Conservation (phyloP, 2,888 invertebrate species). For the Priocnemis perturbator region DNA sequence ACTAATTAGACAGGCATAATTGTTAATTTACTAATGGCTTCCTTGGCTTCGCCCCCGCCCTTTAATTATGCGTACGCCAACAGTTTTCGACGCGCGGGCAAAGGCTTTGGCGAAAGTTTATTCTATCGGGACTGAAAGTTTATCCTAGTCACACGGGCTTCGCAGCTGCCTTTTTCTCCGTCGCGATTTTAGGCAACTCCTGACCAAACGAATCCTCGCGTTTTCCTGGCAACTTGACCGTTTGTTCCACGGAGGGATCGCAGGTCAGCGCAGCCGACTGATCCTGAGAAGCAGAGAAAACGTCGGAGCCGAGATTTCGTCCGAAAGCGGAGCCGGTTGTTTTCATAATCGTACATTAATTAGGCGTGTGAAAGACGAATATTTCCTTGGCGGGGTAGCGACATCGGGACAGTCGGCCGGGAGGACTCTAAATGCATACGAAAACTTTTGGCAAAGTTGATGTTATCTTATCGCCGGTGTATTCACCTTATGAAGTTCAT, state of each 20-base stretch:
- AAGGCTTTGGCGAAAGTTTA: too few species aligned
- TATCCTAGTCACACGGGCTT: too few species aligned
- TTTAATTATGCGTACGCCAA: slow-evolving; percentile 36
- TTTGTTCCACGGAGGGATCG: too few species aligned
- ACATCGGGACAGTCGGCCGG: background rate
- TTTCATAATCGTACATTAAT: background rate
- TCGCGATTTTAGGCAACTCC: too few species aligned
- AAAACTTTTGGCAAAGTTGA: slow-evolving; percentile 44
- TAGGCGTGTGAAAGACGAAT: background rate
- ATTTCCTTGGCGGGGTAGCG: background rate
- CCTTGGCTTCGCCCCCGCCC: slow-evolving; percentile 19
- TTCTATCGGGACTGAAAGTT: too few species aligned
- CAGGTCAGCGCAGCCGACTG: too few species aligned
- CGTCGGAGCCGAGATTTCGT: too few species aligned
- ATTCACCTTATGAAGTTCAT: slow-evolving; percentile 50
- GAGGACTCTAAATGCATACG: slow-evolving; percentile 39
- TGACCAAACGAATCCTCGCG: too few species aligned
- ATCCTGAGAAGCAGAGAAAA: too few species aligned
- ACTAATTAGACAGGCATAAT: slow-evolving; percentile 47
- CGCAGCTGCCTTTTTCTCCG: too few species aligned
- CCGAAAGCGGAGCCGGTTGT: too few species aligned
- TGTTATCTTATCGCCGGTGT: slow-evolving; percentile 44
- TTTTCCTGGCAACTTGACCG: too few species aligned
- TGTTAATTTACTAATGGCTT: slow-evolving; percentile 50
- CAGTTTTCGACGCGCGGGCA: background rate